Percentiles rank a stretch among this genome's conserved stretches.
phyloP scores from a whole-genome alignment of 1,140 invertebrate genomes.

The Muscidifurax raptorellus region DNA sequence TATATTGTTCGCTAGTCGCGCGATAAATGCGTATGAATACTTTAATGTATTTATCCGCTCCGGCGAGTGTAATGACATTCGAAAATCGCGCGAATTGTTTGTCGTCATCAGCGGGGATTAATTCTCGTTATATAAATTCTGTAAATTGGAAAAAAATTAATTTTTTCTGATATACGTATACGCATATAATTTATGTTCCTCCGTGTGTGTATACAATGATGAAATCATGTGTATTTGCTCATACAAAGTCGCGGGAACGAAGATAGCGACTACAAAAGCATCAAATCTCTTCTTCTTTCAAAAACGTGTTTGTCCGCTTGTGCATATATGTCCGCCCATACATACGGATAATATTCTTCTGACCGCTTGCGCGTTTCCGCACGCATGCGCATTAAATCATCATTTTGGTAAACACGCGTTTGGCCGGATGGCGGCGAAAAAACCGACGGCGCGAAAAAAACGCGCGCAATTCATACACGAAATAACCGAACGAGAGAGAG shows the following conservation, averaged over 20 bases:
- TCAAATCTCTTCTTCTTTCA: too few species aligned
- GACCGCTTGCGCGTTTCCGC: too few species aligned
- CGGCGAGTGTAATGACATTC: not conserved
- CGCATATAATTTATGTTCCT: too few species aligned
- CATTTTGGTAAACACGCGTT: conserved; percentile 15
- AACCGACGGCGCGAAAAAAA: not conserved
- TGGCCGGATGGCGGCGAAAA: not conserved
- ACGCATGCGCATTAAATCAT: conserved; percentile 17
- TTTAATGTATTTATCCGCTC: not conserved
- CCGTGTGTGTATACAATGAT: too few species aligned
- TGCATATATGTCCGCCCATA: too few species aligned
- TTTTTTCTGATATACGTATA: too few species aligned
- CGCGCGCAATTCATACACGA: not conserved
- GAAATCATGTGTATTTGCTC: too few species aligned
- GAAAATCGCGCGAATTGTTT: not conserved
- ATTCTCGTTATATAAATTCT: not conserved
- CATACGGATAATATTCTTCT: not conserved
- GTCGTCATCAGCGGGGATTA: not conserved
- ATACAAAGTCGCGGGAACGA: too few species aligned
- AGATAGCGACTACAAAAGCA: too few species aligned
- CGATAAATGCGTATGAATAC: not conserved
- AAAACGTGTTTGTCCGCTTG: too few species aligned
- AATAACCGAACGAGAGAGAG: not conserved
- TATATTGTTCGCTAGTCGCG: not conserved
- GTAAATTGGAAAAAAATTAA: not conserved